Conservation (phyloP, 2,797 vertebrate species). For the Parambassis ranga region DNA sequence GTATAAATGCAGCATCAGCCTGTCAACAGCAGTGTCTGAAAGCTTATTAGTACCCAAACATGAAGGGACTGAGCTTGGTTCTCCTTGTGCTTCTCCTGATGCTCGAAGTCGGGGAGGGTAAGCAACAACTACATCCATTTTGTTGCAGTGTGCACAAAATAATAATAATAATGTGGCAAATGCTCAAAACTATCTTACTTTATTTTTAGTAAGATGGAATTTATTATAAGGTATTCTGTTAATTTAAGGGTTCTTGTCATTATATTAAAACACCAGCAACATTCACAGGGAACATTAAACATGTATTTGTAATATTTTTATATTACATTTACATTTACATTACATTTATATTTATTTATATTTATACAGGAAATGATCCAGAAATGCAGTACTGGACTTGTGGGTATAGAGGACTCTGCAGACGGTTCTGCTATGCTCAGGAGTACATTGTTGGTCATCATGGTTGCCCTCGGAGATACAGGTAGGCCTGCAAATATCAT, state of each 20-base stretch:
- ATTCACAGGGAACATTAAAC: too few species aligned
- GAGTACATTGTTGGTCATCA: conserved; percentile 77
- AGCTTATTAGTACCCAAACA: conserved; percentile 63
- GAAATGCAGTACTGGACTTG: conserved; percentile 72
- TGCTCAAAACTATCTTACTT: too few species aligned
- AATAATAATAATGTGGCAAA: conserved; percentile 8
- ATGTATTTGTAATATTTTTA: too few species aligned
- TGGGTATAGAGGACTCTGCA: conserved; percentile 79
- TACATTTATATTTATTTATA: not conserved
- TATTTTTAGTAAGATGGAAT: not conserved
- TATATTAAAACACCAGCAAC: too few species aligned
- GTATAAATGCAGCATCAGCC: conserved; percentile 78
- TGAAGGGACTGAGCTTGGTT: conserved; percentile 76
- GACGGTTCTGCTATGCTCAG: conserved; percentile 77
- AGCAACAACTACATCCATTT: conserved; percentile 42
- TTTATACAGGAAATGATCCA: conserved; percentile 57
- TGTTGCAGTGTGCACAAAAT: conserved; percentile 29
- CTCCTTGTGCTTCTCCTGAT: conserved; percentile 77
- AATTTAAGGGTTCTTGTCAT: too few species aligned
- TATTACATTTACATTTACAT: too few species aligned
- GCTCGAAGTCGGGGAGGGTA: conserved; percentile 75
- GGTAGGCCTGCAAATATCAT: conserved; percentile 41
- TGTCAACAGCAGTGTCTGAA: conserved; percentile 63
- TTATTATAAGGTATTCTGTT: too few species aligned
- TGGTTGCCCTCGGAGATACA: conserved; percentile 79